phyloP scores from a whole-genome alignment of 2,113 vertebrate genomes.

The Ellobius talpinus region DNA sequence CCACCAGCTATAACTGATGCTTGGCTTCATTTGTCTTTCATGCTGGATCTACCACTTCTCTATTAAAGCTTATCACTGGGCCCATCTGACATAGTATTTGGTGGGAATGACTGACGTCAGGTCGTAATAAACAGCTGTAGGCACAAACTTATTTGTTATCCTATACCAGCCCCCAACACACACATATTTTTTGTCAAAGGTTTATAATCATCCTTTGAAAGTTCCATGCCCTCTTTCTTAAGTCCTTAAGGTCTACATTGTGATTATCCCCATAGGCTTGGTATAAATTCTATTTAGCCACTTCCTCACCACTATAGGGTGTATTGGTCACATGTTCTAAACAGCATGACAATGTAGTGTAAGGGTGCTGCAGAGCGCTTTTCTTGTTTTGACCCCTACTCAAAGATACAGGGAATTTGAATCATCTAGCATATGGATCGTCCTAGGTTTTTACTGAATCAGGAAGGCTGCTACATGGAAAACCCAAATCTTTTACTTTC shows the following conservation, averaged over 20 bases:
- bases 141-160: background rate
- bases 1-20: background rate
- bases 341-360: background rate
- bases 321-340: background rate
- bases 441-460: background rate
- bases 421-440: background rate
- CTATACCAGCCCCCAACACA: background rate
- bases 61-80: background rate
- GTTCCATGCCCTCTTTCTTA: background rate
- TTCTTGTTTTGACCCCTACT: background rate
- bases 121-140: background rate
- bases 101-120: background rate
- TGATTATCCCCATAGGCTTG: background rate
- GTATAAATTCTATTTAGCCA: background rate
- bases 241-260: background rate
- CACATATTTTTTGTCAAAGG: constrained; percentile 26
- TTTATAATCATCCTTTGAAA: constrained; percentile 37
- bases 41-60: constrained; percentile 11
- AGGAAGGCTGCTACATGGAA: background rate
- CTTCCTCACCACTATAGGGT: background rate
- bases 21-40: background rate
- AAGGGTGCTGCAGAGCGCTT: background rate
- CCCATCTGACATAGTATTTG: background rate
- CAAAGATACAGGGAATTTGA: background rate
- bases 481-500: background rate